Evolutionary conservation across 2,888 invertebrate genomes (phyloP), one percentile per base, ranked within the genome.

Genomic region (Drosophila barbarae): DNA sequence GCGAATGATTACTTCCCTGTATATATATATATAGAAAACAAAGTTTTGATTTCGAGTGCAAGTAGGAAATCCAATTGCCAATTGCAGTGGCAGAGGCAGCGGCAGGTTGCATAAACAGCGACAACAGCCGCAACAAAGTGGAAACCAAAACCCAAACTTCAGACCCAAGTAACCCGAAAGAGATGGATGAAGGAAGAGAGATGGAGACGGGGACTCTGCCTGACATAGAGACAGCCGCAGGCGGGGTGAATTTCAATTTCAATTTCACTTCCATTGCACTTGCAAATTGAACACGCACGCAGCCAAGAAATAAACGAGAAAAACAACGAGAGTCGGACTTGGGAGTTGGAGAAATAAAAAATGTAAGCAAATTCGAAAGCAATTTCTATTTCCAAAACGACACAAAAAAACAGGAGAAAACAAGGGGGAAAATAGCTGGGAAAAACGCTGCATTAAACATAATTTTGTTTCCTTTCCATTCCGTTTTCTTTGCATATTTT

Each of bases 201-300:
- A 32, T 21, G 21, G 18, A 21, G 46, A 10, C 46, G 15, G 46
- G 41, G 39, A n/a, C 12, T 35, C 32, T 26, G 58, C 34, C 13
- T 23, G 38, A 38, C 13, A 32, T 21, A 30, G 18, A 28, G 32
- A 51, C 18, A 36, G 18, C 61, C 41, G 41, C 47, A 42, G 65
- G 63, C 64, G 18, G 49, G 64, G 49, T 55, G 55, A 66, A 69
- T 71, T 71, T 75, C 54, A 66, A 69, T 73, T 71, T 75, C 54
- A 65, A 80, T 77, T 66, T 73, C 72, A 73, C 60, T 73, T 76
- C 60, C 55, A 78, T 50, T 71, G 49, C 67, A 71, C 55, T 69
- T 64, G 61, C 50, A 65, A 69, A 71, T 69, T 65, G 69, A 67
- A 64, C 59, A 68, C 73, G 71, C 76, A 72, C 60, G 64, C 63